phyloP scores from a whole-genome alignment of 2,113 vertebrate genomes.

The Riparia riparia region DNA sequence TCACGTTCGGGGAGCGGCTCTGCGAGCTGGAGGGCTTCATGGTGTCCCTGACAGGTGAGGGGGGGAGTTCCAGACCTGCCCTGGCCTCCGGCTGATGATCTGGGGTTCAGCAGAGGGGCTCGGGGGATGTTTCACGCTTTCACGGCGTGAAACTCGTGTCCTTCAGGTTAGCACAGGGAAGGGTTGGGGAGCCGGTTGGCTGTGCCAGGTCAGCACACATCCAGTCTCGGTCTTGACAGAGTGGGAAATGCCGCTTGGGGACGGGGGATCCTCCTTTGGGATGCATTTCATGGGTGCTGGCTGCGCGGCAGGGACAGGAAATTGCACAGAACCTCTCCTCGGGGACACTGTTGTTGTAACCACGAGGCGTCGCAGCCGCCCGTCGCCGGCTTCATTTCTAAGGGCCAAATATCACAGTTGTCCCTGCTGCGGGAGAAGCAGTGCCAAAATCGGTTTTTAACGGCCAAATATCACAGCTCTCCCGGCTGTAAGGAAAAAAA shows the following conservation, averaged over 20 bases:
- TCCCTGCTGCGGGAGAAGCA: not conserved
- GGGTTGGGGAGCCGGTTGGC: not conserved
- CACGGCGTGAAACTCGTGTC: rapidly evolving
- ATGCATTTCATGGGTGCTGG: rapidly evolving
- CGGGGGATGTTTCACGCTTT: rapidly evolving
- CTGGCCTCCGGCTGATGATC: rapidly evolving
- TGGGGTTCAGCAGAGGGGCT: not conserved
- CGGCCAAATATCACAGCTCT: not conserved
- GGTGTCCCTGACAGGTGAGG: conserved; percentile 73
- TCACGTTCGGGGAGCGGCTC: not conserved
- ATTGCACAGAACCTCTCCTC: not conserved
- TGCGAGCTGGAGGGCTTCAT: conserved; percentile 75
- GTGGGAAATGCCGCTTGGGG: not conserved
- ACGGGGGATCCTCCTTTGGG: rapidly evolving
- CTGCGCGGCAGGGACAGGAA: not conserved
- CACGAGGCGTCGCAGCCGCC: rapidly evolving
- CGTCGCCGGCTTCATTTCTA: rapidly evolving
- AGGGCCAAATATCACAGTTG: not conserved
- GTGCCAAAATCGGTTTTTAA: not conserved
- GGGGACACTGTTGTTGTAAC: not conserved
- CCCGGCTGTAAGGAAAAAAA: not conserved
- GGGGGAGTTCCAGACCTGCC: rapidly evolving
- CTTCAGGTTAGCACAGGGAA: not conserved
- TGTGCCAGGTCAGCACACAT: rapidly evolving
- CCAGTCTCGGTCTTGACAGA: not conserved